A percentile compares a stretch with the other conserved stretches of the same genome.
Conservation (phyloP, 2,113 vertebrate species). For the Carollia perspicillata region DNA sequence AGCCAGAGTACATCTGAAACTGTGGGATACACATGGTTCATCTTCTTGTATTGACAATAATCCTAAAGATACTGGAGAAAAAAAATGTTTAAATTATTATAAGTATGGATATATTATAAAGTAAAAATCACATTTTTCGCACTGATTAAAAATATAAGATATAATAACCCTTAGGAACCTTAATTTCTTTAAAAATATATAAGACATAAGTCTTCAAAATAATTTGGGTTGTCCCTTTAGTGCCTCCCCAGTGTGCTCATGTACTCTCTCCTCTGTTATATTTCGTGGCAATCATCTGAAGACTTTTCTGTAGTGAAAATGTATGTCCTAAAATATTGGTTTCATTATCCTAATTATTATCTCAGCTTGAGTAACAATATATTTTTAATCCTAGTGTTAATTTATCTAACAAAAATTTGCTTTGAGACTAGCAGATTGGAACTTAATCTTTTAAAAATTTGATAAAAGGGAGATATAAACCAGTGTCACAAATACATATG, state of each 20-base stretch:
- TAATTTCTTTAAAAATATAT: background rate
- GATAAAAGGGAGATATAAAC: constrained; percentile 56
- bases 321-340: background rate
- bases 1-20: background rate
- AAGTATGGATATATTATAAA: background rate
- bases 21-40: background rate
- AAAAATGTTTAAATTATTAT: background rate
- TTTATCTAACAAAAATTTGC: constrained; percentile 59
- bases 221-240: background rate
- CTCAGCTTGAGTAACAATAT: constrained; percentile 18
- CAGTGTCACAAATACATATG: background rate
- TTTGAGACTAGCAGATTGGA: constrained; percentile 48
- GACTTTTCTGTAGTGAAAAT: background rate
- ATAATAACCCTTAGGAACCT: background rate
- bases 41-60: background rate
- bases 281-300: background rate
- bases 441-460: constrained; percentile 55
- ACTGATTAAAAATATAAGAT: background rate
- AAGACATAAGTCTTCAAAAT: background rate
- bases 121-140: background rate
- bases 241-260: background rate
- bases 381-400: constrained; percentile 67
- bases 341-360: constrained; percentile 67
- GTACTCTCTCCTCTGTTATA: background rate
- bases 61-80: background rate